These are phyloP conservation scores for Halcyon leucocephala DNA, from an alignment of 2,797 vertebrate species.

Conservation along the genomic window DNA sequence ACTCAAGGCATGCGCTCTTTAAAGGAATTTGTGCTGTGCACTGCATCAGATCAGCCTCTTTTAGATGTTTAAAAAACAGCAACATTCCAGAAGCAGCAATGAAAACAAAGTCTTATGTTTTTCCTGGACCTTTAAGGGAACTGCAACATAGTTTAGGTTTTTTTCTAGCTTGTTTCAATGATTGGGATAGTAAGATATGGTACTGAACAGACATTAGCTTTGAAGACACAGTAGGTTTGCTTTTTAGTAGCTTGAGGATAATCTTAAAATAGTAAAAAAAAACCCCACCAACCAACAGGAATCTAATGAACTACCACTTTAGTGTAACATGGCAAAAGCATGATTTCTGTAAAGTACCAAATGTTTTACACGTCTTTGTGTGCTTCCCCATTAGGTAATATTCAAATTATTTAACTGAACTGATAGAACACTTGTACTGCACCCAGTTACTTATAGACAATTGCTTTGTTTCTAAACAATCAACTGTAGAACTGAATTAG, in stretches of 20 bases:
- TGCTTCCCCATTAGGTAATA: not conserved
- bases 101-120: not conserved
- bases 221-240: not conserved
- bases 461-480: not conserved
- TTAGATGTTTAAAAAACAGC: not conserved
- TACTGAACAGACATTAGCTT: not conserved
- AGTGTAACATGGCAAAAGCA: not conserved
- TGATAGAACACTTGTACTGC: not conserved
- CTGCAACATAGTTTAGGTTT: fast-evolving
- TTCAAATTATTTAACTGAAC: no score
- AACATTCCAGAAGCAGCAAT: not conserved
- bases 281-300: not conserved
- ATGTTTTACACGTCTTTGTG: not conserved
- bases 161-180: not conserved
- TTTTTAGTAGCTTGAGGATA: not conserved
- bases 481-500: not conserved
- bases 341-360: not conserved
- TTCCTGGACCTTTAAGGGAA: not conserved
- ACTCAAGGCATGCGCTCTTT: not conserved
- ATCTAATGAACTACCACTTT: not conserved
- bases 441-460: not conserved
- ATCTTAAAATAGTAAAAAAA: not conserved
- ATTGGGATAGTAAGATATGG: not conserved
- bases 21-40: not conserved
- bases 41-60: not conserved